Evolutionary conservation across 2,113 vertebrate genomes (phyloP), one percentile per base, ranked within the genome.

Genomic region (Leucopternis melanops): DNA sequence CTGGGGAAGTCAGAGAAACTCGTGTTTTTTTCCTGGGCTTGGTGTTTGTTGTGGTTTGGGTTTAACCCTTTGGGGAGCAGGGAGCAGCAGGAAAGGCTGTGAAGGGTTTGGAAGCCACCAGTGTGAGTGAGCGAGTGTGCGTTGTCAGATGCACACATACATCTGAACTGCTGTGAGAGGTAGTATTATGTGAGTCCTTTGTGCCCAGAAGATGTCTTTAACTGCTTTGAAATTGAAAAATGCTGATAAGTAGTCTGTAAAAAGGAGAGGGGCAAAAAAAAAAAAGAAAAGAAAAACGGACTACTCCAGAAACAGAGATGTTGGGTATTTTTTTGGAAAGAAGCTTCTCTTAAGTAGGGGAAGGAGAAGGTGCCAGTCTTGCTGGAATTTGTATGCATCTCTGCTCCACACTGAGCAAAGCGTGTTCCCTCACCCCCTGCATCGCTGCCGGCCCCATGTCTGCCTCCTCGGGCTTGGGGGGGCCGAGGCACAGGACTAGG

Each of bases 21-120:
- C 81, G 20, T 83, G 90, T 25, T 45, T 49, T 74, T 36, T 10
- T 21, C 40, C 58, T 57, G 77, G 72, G 82, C 67, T 94, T 61
- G 34, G 67, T 92, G 91, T 89, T 95, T 96, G 95, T 95, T 97
- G 94, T 97, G 94, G 91, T 97, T 97, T 96, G 83, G 80, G 95
- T 95, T 93, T 95, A 96, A 95, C 94, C 92, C 96, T 93, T 90
- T 71, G 62, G 9, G 62, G 71, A 34, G 38, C 3, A 1, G 66
- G 29, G 66, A 80, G 92, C 42, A 50, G 75, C 40, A 23, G 73
- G 21, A 42, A 69, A 94, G 27, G 63, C 80, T 86, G 70, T 8
- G 10, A 77, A 92, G 75, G 94, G 20, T 79, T 95, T 86, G 71
- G 92, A 58, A 94, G 65, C 16, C 2, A 27, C 66, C 77, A 52